Evolutionary conservation across 2,888 invertebrate genomes (phyloP).

Genomic region (Hyposoter dolosus): DNA sequence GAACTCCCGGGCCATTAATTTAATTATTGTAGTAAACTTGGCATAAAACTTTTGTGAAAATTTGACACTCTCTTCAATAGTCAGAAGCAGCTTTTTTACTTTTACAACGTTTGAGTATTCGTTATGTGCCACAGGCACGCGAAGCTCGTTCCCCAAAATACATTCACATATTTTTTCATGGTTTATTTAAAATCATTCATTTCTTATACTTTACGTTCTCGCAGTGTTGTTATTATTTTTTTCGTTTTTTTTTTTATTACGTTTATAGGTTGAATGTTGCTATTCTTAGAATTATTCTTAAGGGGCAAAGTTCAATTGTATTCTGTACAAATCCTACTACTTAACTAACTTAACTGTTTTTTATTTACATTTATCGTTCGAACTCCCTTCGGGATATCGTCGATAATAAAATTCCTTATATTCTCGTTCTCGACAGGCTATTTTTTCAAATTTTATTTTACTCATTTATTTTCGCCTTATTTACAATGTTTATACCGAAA

Average conservation of each 20-base stretch:
- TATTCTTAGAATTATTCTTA: slow-evolving; percentile 57
- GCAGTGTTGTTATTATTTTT: slow-evolving; percentile 66
- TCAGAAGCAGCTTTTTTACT: no score
- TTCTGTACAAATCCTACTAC: slow-evolving; percentile 82
- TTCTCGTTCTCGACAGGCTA: slow-evolving; percentile 17
- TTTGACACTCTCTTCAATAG: no score
- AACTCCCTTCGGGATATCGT: slow-evolving; percentile 47
- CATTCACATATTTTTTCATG: slow-evolving; percentile 72
- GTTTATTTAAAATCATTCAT: slow-evolving; percentile 46
- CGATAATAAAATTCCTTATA: slow-evolving; percentile 37
- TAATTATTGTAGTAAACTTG: no score
- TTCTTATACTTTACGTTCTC: slow-evolving; percentile 33
- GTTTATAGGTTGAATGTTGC: slow-evolving; percentile 50
- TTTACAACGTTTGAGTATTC: slow-evolving; percentile 67
- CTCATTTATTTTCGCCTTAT: slow-evolving; percentile 41
- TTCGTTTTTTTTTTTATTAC: slow-evolving; percentile 69
- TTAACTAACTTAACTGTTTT: slow-evolving; percentile 70
- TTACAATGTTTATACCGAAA: slow-evolving; percentile 29
- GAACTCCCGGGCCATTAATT: no score
- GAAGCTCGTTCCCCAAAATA: slow-evolving; percentile 82
- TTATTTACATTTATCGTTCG: slow-evolving; percentile 63
- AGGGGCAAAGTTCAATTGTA: slow-evolving; percentile 74
- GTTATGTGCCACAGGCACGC: slow-evolving; percentile 76
- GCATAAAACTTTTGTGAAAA: no score
- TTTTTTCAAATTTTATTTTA: neutral